Conservation (phyloP, 2,888 invertebrate species). For the Cephus runcator region DNA sequence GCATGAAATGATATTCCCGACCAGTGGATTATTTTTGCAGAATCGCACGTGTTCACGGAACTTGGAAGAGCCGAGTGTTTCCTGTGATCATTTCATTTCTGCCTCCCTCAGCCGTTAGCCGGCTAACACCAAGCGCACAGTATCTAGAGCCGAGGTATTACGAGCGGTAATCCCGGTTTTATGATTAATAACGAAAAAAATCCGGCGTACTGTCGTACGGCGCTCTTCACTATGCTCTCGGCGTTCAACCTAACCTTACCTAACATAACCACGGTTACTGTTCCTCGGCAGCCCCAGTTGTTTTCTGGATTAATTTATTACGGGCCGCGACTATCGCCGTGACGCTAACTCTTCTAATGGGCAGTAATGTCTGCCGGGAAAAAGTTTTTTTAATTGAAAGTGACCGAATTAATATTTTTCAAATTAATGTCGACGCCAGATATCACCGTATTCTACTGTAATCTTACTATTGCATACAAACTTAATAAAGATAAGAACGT, state of each 20-base stretch:
- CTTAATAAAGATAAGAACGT: not conserved
- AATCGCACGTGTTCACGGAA: not conserved
- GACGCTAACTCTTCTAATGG: slow-evolving; percentile 22
- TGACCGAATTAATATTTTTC: slow-evolving; percentile 15
- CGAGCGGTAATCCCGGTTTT: slow-evolving; percentile 23
- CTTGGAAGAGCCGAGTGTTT: not conserved
- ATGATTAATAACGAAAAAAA: slow-evolving; percentile 25
- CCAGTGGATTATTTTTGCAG: slow-evolving; percentile 1
- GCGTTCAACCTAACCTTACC: not conserved
- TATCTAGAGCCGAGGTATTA: slow-evolving; percentile 11
- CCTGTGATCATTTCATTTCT: slow-evolving; percentile 2
- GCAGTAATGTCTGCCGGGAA: slow-evolving; percentile 10
- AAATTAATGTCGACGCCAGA: slow-evolving; percentile 15
- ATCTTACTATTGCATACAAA: not conserved
- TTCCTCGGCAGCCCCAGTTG: not conserved
- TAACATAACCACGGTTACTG: not conserved
- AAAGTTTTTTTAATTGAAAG: slow-evolving; percentile 21
- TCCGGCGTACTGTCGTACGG: slow-evolving; percentile 14
- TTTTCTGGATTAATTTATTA: slow-evolving; percentile 49
- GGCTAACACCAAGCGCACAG: slow-evolving; percentile 9
- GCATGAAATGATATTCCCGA: not conserved
- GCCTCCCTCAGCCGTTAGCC: slow-evolving; percentile 14
- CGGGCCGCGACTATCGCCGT: slow-evolving; percentile 21
- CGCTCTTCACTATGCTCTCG: not conserved
- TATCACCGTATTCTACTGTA: not conserved